A percentile compares a stretch with the other conserved stretches of the same genome.
phyloP scores from a whole-genome alignment of 64 coral and sea anemone genomes.

The Pocillopora damicornis region DNA sequence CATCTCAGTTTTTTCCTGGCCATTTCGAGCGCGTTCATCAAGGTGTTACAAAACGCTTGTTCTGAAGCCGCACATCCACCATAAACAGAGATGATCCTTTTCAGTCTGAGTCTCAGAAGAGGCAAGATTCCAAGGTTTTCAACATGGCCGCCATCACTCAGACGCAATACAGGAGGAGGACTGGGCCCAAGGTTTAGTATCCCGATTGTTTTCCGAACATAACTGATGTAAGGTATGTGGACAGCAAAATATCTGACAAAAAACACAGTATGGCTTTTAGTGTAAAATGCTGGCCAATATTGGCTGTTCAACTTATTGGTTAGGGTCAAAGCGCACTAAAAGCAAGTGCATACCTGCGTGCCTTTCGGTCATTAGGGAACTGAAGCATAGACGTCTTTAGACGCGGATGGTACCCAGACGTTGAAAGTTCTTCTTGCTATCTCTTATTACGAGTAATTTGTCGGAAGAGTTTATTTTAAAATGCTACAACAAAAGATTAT shows the following conservation, averaged over 20 bases:
- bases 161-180: conserved; percentile 10
- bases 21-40: not conserved
- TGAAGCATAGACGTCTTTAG: too few species aligned
- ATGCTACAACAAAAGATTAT: too few species aligned
- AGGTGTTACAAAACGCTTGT: not conserved
- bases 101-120: not conserved
- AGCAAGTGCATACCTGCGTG: too few species aligned
- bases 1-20: conserved; percentile 4
- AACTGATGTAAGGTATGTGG: not conserved
- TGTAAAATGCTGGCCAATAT: too few species aligned
- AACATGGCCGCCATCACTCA: conserved; percentile 19
- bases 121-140: conserved; percentile 26
- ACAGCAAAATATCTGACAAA: not conserved
- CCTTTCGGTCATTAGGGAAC: too few species aligned
- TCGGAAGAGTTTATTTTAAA: too few species aligned
- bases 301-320: too few species aligned
- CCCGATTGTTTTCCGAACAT: not conserved
- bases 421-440: too few species aligned
- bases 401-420: too few species aligned
- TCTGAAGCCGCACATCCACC: not conserved
- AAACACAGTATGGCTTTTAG: too few species aligned
- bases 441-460: too few species aligned
- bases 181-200: not conserved
- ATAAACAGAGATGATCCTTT: conserved; percentile 4
- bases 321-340: too few species aligned